Conservation (phyloP, 2,113 vertebrate species). For the Siniperca chuatsi region DNA sequence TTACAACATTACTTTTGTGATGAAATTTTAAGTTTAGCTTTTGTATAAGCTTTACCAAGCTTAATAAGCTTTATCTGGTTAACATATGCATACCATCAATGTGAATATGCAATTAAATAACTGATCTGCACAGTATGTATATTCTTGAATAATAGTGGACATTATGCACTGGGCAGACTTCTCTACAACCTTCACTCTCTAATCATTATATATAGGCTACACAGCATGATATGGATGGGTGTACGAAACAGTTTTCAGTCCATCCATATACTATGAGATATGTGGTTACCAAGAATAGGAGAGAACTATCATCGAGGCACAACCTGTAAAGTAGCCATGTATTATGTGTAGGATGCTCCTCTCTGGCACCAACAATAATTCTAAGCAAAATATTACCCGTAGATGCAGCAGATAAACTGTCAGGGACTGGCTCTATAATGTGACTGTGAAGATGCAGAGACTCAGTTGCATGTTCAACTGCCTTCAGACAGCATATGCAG, state of each 20-base stretch:
- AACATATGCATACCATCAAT: neutral
- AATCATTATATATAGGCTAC: neutral
- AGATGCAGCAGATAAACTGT: neutral
- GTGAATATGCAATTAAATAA: neutral
- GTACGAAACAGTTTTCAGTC: neutral
- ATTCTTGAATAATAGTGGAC: constrained; percentile 4
- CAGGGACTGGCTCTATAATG: neutral
- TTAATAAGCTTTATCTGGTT: neutral
- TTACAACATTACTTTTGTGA: neutral
- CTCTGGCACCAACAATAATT: neutral
- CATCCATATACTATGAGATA: neutral
- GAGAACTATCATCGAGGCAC: too few relatives aligned
- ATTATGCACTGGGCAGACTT: neutral
- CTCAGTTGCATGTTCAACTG: constrained; percentile 5
- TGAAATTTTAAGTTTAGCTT: neutral
- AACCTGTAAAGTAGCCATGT: neutral
- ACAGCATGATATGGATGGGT: neutral
- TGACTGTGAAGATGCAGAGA: constrained; percentile 6
- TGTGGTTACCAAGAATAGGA: neutral
- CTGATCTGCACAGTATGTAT: neutral
- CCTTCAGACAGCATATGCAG: constrained; percentile 3
- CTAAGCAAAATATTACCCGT: neutral
- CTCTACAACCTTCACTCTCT: neutral
- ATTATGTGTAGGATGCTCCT: constrained; percentile 4
- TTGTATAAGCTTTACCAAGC: constrained; percentile 10